Conservation (phyloP, 1,140 invertebrate species). For the Trachelipus rathkii region DNA sequence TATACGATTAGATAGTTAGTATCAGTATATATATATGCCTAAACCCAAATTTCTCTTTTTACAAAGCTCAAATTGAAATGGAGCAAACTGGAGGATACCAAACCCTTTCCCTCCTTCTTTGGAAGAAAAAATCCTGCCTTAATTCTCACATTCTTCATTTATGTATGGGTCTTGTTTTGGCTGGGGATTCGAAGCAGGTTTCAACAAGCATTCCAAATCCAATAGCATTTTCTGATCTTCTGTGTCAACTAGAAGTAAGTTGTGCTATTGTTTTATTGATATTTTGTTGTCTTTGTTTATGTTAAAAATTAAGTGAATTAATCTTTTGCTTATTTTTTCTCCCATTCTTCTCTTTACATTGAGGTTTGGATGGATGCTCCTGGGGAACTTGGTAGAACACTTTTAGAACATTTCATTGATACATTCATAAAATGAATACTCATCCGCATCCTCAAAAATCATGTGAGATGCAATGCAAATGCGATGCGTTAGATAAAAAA, state of each 20-base stretch:
- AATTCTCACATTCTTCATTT: slow-evolving; percentile 96
- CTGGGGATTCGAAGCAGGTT: slow-evolving; percentile 82
- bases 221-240: slow-evolving; percentile 87
- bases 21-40: too few species aligned
- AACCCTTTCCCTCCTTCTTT: slow-evolving; percentile 88
- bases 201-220: slow-evolving; percentile 85
- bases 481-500: too few species aligned
- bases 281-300: background rate
- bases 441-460: too few species aligned
- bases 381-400: slow-evolving; percentile 77
- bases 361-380: slow-evolving; percentile 60
- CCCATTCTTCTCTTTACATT: slow-evolving; percentile 11
- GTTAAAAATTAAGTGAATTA: background rate
- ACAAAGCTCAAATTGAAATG: slow-evolving; percentile 71
- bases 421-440: too few species aligned
- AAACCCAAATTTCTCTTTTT: too few species aligned
- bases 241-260: slow-evolving; percentile 84
- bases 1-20: too few species aligned
- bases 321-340: background rate
- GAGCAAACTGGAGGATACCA: slow-evolving; percentile 78
- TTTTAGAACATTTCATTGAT: slow-evolving; percentile 94
- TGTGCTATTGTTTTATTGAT: too few species aligned
- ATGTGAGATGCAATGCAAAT: too few species aligned
- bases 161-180: slow-evolving; percentile 89
- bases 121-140: slow-evolving; percentile 83